phyloP scores from a whole-genome alignment of 1,140 invertebrate genomes.

The Atta colombica region DNA sequence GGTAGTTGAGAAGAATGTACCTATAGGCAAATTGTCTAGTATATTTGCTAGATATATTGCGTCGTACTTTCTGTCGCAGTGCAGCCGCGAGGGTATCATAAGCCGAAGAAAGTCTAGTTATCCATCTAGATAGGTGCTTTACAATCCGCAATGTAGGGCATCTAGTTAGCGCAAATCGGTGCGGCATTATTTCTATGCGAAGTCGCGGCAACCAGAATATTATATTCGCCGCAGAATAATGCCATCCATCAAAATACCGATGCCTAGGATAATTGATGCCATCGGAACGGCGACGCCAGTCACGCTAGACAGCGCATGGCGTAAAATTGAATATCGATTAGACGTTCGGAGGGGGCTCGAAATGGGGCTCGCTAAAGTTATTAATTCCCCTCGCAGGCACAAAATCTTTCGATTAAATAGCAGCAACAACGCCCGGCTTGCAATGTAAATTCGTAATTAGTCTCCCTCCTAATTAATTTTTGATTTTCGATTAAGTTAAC shows the following conservation, averaged over 20 bases:
- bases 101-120: constrained; percentile 48
- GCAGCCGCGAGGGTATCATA: constrained; percentile 32
- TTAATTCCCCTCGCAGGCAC: constrained; percentile 68
- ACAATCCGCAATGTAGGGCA: constrained; percentile 52
- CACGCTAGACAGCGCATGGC: constrained; percentile 78
- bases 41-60: background rate
- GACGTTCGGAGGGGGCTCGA: constrained; percentile 69
- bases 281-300: constrained; percentile 76
- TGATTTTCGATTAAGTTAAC: constrained; percentile 11
- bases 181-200: constrained; percentile 70
- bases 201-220: constrained; percentile 71
- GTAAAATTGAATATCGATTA: constrained; percentile 80
- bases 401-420: constrained; percentile 74
- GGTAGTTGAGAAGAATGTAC: constrained; percentile 10
- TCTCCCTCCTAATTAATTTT: constrained; percentile 62
- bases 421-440: constrained; percentile 65
- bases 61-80: constrained; percentile 20
- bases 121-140: constrained; percentile 52
- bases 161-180: constrained; percentile 63
- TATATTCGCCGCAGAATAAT: constrained; percentile 76
- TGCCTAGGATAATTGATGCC: constrained; percentile 79
- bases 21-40: constrained; percentile 7
- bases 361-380: constrained; percentile 73
- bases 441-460: constrained; percentile 62
- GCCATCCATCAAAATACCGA: constrained; percentile 78